Conservation (phyloP, 2,797 vertebrate genomes). For the Falco novaeseelandiae region DNA sequence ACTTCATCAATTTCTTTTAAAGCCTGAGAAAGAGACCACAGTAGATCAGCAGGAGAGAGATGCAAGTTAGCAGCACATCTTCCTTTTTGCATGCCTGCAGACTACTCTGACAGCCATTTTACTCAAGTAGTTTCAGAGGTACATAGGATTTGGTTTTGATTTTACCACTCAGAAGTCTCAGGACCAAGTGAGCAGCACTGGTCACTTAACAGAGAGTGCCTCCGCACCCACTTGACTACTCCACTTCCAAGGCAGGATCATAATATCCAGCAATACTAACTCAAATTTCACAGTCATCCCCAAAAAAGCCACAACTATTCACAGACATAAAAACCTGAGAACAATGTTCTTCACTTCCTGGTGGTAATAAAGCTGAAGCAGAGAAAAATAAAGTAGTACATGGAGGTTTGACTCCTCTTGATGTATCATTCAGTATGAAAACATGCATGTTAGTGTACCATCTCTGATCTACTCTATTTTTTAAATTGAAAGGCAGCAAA, state of each 20-base stretch:
- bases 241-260: background rate
- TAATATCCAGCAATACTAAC: background rate
- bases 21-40: constrained; percentile 78
- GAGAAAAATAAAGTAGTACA: rapidly evolving
- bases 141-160: background rate
- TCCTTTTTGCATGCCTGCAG: background rate
- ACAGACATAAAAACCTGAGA: background rate
- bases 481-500: background rate
- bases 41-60: background rate
- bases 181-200: background rate
- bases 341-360: background rate
- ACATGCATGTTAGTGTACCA: background rate
- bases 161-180: background rate
- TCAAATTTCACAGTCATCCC: background rate
- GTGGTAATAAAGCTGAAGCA: background rate
- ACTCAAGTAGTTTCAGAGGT: background rate
- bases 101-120: background rate
- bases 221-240: background rate
- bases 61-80: background rate
- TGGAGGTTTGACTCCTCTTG: background rate
- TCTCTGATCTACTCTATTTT: background rate
- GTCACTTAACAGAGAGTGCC: background rate
- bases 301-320: background rate
- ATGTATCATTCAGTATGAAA: background rate
- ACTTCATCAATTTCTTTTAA: constrained; percentile 91